phyloP scores from a whole-genome alignment of 92 coral and sea anemone species.

The Bergia puertoricense region DNA sequence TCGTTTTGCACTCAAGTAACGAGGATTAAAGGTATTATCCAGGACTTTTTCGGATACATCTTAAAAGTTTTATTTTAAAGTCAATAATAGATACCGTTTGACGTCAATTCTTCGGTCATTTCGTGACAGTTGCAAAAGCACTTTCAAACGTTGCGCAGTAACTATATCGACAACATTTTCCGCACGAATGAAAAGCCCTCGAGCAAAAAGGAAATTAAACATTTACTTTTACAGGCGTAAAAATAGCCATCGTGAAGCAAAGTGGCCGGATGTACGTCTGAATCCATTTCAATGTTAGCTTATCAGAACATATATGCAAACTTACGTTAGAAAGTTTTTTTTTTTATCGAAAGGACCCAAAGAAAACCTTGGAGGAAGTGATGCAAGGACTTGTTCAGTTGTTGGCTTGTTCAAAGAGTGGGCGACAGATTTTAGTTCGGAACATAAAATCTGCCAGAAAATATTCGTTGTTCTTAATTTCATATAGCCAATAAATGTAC shows the following conservation, averaged over 20 bases:
- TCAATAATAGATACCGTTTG: not conserved
- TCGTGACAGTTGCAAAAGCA: conserved; percentile 23
- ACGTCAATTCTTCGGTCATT: not conserved
- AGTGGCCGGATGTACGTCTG: not conserved
- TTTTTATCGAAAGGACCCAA: not conserved
- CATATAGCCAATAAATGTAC: not conserved
- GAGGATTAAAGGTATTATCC: not conserved
- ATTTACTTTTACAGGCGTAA: conserved; percentile 11
- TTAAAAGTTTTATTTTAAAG: too few species aligned
- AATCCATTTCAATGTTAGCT: not conserved
- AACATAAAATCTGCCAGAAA: not conserved
- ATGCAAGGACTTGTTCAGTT: not conserved
- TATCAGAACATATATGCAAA: conserved; percentile 2
- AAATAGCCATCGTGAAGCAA: not conserved
- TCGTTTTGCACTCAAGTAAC: not conserved
- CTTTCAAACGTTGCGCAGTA: conserved; percentile 23
- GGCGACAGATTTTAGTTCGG: not conserved
- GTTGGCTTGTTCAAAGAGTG: not conserved
- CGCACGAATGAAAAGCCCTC: conserved; percentile 29
- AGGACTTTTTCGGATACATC: not conserved
- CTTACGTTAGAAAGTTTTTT: not conserved
- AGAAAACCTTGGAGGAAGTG: not conserved
- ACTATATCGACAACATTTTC: conserved; percentile 26
- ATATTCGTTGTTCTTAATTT: not conserved
- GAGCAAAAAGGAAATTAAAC: not conserved